Base-by-base conservation (phyloP, 1,140 invertebrate species). In the Oscheius sp. region DNA sequence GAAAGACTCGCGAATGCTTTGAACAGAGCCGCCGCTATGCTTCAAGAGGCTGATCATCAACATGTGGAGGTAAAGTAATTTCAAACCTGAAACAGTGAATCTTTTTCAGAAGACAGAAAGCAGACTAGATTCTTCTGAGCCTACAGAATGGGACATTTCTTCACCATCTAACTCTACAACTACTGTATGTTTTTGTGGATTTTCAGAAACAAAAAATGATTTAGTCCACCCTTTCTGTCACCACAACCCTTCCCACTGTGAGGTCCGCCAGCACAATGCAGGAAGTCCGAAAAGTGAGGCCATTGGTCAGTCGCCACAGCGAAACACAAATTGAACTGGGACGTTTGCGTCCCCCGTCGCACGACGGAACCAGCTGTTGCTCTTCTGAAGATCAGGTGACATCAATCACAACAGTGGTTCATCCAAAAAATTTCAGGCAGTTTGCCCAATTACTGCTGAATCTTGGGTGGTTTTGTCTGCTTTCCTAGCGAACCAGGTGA, bases 21-120 rank as follows among this genome's bases (percentile, higher is more conserved):
- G 65, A 74, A 74, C 26, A 35, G 65, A 4, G 55, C 72, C 1
- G 72, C 72, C 26, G 35, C 52, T n/a, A 64, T 61, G 38, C 52
- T 74, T 38, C 72, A 74, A 29, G 72, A 74, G 29, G 58, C 52
- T 34, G 72, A 74, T 45, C 72, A 74, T 74, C 45, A 69, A 18
- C 46, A 66, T 26, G 35, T 74, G 32, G 72, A 74, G 66, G 72
- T 68, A 32, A n/a, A 46, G 1, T 52, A 49, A 63, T 29, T 3
- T n/a, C n/a, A n/a, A n/a, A n/a, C n/a, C n/a, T n/a, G n/a, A n/a
- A n/a, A n/a, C n/a, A n/a, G n/a, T n/a, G n/a, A n/a, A n/a, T n/a
- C n/a, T 36, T 34, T 29, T 68, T 20, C 13, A 68, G 67, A 68
- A 68, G 26, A 68, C 67, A 1, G 49, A 68, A 59, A 59, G 36